Evolutionary conservation across 2,888 invertebrate species (phyloP), one percentile per base, ranked within the genome.

Genomic region (Sminthurinus aureus): DNA sequence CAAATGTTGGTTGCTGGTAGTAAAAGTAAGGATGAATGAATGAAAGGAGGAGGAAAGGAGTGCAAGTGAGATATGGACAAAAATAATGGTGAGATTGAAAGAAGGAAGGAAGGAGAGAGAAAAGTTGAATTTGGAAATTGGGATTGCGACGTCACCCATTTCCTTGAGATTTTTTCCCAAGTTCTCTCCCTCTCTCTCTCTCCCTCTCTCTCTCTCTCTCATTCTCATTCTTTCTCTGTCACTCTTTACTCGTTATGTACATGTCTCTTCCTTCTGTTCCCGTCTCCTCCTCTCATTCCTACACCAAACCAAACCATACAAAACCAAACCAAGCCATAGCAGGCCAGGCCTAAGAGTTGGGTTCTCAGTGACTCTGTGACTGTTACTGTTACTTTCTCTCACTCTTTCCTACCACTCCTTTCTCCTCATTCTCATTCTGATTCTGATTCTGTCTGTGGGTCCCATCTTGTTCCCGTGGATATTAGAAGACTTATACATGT

Each of bases 121-220:
- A 69, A 22, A 22, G 22, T 11, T n/a, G n/a, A 22, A 69, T 11
- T 22, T 69, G 69, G n/a, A 69, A 69, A 69, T 69, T 69, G n/a
- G 69, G 69, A 69, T 69, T 69, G n/a, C n/a, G 69, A 69, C 69
- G 69, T 69, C 69, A 69, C 69, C 22, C 38, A 26, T 71, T 71
- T 71, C 71, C 24, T 22, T 22, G 69, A 22, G 69, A 69, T 71
- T 71, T 71, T 71, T 22, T 24, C 11, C 20, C 6, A 11, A 67
- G 67, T n/a, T 22, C 11, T 1, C 9, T 67, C n/a, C 1, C 20
- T n/a, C n/a, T 67, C 77, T 77, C 26, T 66, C 51, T 24, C 58
- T 58, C 64, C 52, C 51, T 50, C 12, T 15, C 22, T 77, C 51
- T 58, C 4, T 52, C 51, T 52, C n/a, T 71, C 2, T 20, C 71